Evolutionary conservation across 1,140 invertebrate genomes (phyloP).

Genomic region (Phocides pigmalion): DNA sequence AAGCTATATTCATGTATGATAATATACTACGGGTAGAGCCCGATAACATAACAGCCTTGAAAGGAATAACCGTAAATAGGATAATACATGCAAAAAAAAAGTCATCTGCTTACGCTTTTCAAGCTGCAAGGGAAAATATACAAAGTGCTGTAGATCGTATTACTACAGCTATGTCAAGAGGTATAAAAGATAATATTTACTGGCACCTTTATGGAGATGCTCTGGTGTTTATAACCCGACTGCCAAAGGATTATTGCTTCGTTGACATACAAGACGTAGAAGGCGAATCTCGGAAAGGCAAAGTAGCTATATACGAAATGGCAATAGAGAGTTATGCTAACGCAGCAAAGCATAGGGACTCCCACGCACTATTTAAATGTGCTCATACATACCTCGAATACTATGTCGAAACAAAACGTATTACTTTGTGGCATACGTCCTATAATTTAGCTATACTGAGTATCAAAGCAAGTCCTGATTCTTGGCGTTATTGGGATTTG

Average conservation of each 20-base stretch:
- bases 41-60: conserved; percentile 89
- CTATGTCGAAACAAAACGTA: conserved; percentile 71
- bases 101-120: conserved; percentile 86
- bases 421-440: conserved; percentile 78
- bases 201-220: conserved; percentile 93
- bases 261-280: conserved; percentile 81
- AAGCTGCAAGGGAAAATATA: conserved; percentile 86
- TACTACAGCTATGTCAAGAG: conserved; percentile 83
- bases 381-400: conserved; percentile 86
- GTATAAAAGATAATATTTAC: conserved; percentile 87
- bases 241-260: conserved; percentile 87
- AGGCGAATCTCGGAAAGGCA: conserved; percentile 75
- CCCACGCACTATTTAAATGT: conserved; percentile 91
- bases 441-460: conserved; percentile 88
- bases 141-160: conserved; percentile 86
- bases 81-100: conserved; percentile 86
- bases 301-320: conserved; percentile 64
- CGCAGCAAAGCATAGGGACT: conserved; percentile 70
- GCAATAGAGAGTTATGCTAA: conserved; percentile 89
- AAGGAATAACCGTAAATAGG: conserved; percentile 90
- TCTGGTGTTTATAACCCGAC: conserved; percentile 86
- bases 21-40: conserved; percentile 85
- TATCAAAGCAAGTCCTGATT: conserved; percentile 85
- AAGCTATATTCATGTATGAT: conserved; percentile 89
- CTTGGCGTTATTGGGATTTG: conserved; percentile 92